Percentiles rank a stretch among this genome's conserved stretches.
Evolutionary conservation across 2,113 vertebrate genomes (phyloP).

Genomic region (Toxotes chatareus): DNA sequence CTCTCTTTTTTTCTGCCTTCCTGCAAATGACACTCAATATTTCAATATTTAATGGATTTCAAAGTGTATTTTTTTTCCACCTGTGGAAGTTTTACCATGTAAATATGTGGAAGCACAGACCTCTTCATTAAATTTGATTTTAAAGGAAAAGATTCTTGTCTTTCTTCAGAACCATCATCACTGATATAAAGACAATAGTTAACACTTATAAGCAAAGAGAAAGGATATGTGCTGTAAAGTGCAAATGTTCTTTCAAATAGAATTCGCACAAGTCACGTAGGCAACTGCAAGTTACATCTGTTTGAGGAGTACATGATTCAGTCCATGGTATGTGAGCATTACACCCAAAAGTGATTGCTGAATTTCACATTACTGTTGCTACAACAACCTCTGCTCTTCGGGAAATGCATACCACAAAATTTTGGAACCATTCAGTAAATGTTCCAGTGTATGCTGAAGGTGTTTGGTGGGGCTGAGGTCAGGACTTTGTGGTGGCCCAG

Average conservation of each 20-base stretch:
- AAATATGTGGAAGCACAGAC: constrained; percentile 59
- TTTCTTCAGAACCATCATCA: not conserved
- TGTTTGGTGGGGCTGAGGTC: not conserved
- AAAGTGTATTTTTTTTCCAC: constrained; percentile 41
- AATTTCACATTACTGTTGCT: not conserved
- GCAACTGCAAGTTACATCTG: not conserved
- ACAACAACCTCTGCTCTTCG: not conserved
- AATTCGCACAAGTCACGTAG: too few relatives aligned
- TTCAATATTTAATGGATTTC: constrained; percentile 47
- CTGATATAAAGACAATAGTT: not conserved
- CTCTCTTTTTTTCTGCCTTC: not conserved
- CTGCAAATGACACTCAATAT: constrained; percentile 18
- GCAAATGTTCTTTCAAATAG: not conserved
- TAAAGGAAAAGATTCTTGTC: constrained; percentile 21
- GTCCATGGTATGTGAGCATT: not conserved
- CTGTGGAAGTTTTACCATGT: constrained; percentile 55
- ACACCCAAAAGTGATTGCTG: not conserved
- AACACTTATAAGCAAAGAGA: not conserved
- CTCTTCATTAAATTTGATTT: constrained; percentile 72
- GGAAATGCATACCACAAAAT: not conserved
- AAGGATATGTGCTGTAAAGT: not conserved
- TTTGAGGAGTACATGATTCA: not conserved
- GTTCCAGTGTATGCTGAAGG: not conserved
- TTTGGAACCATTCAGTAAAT: not conserved
- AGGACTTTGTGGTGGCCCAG: not conserved